These are phyloP conservation scores for Myopa tessellatipennis DNA, from an alignment of 2,888 invertebrate species.

Conservation along the genomic window DNA sequence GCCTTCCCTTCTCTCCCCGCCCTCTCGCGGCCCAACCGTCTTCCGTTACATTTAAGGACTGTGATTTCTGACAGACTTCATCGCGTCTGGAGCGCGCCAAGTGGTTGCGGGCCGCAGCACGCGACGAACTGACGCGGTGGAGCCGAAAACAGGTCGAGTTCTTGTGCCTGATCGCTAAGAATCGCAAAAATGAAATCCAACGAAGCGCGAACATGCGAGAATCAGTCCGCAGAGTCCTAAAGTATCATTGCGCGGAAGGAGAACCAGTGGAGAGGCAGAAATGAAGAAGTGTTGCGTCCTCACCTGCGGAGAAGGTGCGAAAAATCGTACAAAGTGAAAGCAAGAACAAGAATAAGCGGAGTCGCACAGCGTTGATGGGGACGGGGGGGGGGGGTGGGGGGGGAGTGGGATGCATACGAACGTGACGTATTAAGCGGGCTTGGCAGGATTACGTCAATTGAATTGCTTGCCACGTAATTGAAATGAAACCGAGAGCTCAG, in stretches of 20 bases:
- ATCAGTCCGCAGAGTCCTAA: background rate
- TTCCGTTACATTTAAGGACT: too few species aligned
- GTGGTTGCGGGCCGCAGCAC: background rate
- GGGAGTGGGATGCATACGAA: too few species aligned
- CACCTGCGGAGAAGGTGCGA: too few species aligned
- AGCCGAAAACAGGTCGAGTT: background rate
- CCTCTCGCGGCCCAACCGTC: background rate
- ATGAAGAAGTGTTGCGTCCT: too few species aligned
- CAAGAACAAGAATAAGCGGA: background rate
- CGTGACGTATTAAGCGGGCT: too few species aligned
- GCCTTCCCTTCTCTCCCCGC: background rate
- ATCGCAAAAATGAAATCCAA: slow-evolving; percentile 61
- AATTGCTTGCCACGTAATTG: background rate
- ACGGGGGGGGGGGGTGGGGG: background rate
- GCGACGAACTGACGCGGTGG: background rate
- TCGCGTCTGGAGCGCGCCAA: too few species aligned
- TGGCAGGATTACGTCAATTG: too few species aligned
- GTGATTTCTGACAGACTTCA: too few species aligned
- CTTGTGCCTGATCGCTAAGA: slow-evolving; percentile 42
- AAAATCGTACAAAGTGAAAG: background rate
- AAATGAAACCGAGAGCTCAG: background rate
- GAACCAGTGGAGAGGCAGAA: too few species aligned
- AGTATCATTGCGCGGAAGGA: too few species aligned
- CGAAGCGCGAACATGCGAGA: slow-evolving; percentile 61
- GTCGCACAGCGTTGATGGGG: too few species aligned